These are phyloP conservation scores for Hephaestus fuliginosus DNA, from an alignment of 2,797 vertebrate species.

Conservation along the genomic window DNA sequence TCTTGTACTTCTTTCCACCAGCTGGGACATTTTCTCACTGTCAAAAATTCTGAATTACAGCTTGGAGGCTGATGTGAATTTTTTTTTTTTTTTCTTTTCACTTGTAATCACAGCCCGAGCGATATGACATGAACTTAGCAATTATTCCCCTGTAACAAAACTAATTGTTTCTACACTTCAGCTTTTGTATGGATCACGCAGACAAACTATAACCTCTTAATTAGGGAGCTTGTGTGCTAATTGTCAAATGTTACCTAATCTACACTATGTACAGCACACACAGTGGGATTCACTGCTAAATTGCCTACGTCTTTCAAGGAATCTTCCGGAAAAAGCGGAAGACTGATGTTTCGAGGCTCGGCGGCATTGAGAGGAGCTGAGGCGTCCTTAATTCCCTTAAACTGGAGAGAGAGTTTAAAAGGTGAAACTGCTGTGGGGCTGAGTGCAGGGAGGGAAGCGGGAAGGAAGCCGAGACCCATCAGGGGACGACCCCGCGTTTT, in stretches of 20 bases:
- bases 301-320: constrained; percentile 32
- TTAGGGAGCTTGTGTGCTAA: neutral
- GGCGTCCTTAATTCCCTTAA: constrained; percentile 64
- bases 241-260: neutral
- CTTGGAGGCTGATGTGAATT: neutral
- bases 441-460: constrained; percentile 41
- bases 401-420: constrained; percentile 57
- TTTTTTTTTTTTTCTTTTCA: no score
- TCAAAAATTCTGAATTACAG: neutral
- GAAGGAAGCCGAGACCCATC: constrained; percentile 33
- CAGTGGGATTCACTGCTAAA: neutral
- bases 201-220: no score
- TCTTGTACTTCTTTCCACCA: no score
- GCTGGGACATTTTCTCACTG: neutral
- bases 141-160: neutral
- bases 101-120: neutral
- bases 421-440: constrained; percentile 53
- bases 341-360: constrained; percentile 27
- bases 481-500: constrained; percentile 48
- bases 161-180: neutral
- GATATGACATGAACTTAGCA: neutral
- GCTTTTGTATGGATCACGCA: no score
- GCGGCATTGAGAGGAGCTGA: constrained; percentile 52
- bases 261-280: no score
- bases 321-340: constrained; percentile 30